Conservation (phyloP, 2,888 invertebrate species). For the Oxyscelio sp. region DNA sequence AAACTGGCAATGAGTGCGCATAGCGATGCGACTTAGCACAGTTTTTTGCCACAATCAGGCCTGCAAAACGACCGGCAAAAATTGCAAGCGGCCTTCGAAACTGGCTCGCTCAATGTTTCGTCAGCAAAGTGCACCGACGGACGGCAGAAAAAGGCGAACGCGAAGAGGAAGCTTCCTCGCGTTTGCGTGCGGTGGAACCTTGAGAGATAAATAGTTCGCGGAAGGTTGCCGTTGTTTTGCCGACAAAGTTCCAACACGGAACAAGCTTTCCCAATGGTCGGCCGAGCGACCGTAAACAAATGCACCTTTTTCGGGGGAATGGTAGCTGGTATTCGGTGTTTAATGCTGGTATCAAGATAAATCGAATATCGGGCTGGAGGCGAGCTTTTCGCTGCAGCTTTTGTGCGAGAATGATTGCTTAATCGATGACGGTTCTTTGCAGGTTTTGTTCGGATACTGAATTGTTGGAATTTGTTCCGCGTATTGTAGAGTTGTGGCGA, state of each 20-base stretch:
- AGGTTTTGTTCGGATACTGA: not conserved
- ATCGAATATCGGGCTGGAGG: not conserved
- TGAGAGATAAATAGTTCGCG: conserved; percentile 39
- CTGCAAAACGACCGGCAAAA: no score
- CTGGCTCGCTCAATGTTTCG: conserved; percentile 1
- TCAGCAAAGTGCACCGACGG: conserved; percentile 11
- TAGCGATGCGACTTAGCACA: conserved; percentile 21
- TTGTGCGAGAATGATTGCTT: not conserved
- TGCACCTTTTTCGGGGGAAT: conserved; percentile 9
- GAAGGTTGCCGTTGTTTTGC: conserved; percentile 2
- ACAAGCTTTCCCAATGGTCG: conserved; percentile 17
- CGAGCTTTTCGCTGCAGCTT: not conserved
- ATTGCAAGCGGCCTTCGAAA: not conserved
- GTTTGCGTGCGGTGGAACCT: conserved; percentile 22
- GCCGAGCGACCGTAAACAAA: conserved; percentile 57
- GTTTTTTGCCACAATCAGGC: not conserved
- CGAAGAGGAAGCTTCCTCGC: not conserved
- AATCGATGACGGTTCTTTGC: not conserved
- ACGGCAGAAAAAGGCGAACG: not conserved
- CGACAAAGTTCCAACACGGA: conserved; percentile 20
- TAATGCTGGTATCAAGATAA: conserved; percentile 19
- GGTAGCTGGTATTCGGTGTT: not conserved
- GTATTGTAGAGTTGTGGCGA: not conserved
- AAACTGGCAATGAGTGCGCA: conserved; percentile 53
- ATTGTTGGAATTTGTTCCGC: not conserved